Base-by-base conservation (phyloP, 2,113 vertebrate species). In the Erinaceus europaeus region DNA sequence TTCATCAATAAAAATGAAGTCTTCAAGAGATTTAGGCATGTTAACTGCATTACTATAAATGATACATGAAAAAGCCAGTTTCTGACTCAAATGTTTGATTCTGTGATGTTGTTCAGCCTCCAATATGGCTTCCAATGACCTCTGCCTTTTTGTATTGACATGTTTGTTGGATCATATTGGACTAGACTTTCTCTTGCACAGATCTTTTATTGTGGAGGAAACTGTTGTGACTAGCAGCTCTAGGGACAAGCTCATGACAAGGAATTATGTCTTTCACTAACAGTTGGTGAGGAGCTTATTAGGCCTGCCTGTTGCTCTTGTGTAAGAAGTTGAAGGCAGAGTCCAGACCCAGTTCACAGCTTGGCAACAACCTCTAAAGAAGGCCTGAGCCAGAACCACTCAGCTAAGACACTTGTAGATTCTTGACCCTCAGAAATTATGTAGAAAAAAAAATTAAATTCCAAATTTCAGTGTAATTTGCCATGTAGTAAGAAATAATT, bases 1-100 rank as follows among this genome's bases (percentile, higher is more conserved):
- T 85, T 88, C 25, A 57, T 69, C 74, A 44, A 23, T 78, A 38
- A 46, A 84, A 83, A 38, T n/a, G n/a, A n/a, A n/a, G 34, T 83
- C 27, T 69, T 90, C 12, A 32, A 21, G 8, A 32, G 15, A 50
- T 59, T n/a, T n/a, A n/a, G 15, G 61, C 52, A 68, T 44, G n/a
- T 8, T 44, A 93, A 82, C 6, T 23, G 36, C 80, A 52, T 83
- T 46, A 59, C 42, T 44, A 40, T 23, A 79, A 84, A 61, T 57
- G 55, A 15, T 50, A 68, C n/a, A 59, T 68, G 25, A 27, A n/a
- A 83, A 75, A 46, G 18, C 10, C n/a, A 59, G 32, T 67, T 84
- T 48, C 25, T 40, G 23, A 65, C 23, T 5, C 36, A 77, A 36
- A 48, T 32, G 52, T 32, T 75, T 46, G 73, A 50, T 61, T 73